Conservation (phyloP, 2,797 vertebrate species). For the Botia almorhae region DNA sequence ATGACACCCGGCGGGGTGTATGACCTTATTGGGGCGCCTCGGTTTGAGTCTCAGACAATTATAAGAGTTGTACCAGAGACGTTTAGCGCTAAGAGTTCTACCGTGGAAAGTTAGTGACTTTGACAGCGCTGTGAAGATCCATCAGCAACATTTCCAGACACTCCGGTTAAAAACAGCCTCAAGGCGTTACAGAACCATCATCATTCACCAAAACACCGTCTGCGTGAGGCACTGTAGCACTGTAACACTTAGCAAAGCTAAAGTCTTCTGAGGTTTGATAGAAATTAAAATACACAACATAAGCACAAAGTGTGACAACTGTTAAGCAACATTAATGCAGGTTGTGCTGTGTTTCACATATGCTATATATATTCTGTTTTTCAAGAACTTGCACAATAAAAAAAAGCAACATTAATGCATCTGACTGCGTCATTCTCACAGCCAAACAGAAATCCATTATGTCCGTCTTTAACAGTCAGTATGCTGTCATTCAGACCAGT, state of each 20-base stretch:
- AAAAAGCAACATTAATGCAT: constrained; percentile 14
- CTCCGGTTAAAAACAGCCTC: neutral
- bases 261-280: neutral
- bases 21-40: constrained; percentile 48
- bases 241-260: neutral
- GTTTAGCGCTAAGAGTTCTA: constrained; percentile 37
- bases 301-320: constrained; percentile 10
- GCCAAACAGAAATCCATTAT: neutral
- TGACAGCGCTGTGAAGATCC: constrained; percentile 49
- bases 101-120: constrained; percentile 37
- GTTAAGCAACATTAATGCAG: constrained; percentile 10
- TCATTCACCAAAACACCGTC: neutral
- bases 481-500: constrained; percentile 42
- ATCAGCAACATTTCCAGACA: constrained; percentile 50
- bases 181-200: constrained; percentile 30
- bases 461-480: constrained; percentile 34
- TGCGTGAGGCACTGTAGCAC: neutral
- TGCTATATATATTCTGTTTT: no score
- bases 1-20: constrained; percentile 55
- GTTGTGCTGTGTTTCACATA: no score
- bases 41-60: constrained; percentile 58
- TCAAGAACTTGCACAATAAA: no score
- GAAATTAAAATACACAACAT: constrained; percentile 14
- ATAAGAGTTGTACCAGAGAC: constrained; percentile 58
- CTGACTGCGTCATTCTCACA: constrained; percentile 14